Evolutionary conservation across 2,113 vertebrate genomes (phyloP).

Genomic region (Bettongia penicillata): DNA sequence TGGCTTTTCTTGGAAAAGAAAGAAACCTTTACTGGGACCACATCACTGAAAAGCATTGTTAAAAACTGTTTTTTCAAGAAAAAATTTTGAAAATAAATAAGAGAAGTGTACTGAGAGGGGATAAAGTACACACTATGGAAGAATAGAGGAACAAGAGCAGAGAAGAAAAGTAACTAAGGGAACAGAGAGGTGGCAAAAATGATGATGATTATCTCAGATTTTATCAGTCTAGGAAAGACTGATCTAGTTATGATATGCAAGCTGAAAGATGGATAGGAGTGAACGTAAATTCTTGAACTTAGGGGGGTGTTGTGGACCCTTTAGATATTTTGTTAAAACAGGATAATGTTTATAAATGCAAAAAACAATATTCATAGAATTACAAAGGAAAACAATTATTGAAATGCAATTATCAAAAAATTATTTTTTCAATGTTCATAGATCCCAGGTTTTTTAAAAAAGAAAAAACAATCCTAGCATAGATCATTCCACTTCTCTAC

Average conservation of each 20-base stretch:
- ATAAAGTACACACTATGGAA: not conserved
- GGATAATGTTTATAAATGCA: not conserved
- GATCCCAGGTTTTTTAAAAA: not conserved
- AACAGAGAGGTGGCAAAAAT: not conserved
- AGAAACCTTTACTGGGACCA: not conserved
- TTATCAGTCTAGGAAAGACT: not conserved
- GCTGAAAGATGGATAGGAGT: not conserved
- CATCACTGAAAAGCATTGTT: fast-evolving
- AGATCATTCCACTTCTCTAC: too few species aligned
- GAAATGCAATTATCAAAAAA: not conserved
- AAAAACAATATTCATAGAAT: not conserved
- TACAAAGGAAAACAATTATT: not conserved
- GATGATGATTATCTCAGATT: not conserved
- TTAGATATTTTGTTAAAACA: not conserved
- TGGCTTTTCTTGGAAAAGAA: constrained; percentile 48
- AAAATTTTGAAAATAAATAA: not conserved
- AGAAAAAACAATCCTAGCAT: too few species aligned
- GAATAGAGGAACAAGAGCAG: not conserved
- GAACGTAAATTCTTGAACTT: not conserved
- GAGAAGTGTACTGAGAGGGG: not conserved
- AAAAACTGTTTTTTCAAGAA: not conserved
- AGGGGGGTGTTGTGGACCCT: not conserved
- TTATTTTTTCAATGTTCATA: not conserved
- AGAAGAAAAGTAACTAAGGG: not conserved
- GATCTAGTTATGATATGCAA: not conserved